These are phyloP conservation scores for Villa cingulata DNA, from an alignment of 2,888 invertebrate species.

Conservation along the genomic window DNA sequence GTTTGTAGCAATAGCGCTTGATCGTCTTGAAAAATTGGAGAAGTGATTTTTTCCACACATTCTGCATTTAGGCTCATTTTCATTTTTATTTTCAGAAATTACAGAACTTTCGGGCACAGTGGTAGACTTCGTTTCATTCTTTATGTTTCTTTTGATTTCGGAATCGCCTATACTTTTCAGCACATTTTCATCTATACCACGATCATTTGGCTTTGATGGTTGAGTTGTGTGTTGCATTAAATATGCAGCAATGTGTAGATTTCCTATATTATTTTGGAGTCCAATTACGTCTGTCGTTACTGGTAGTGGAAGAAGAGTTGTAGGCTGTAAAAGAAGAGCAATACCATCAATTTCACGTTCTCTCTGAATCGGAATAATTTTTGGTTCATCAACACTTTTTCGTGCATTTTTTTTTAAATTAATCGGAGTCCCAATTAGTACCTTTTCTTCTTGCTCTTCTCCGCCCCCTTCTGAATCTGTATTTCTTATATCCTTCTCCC, in stretches of 20 bases:
- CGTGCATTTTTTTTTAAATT: slow-evolving; percentile 28
- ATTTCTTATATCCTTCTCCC: background rate
- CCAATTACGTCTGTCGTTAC: slow-evolving; percentile 33
- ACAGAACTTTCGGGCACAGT: background rate
- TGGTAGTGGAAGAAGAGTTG: slow-evolving; percentile 33
- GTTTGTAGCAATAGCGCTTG: background rate
- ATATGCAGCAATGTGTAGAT: slow-evolving; percentile 33
- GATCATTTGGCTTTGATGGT: slow-evolving; percentile 9
- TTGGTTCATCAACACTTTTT: no score
- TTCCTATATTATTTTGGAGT: slow-evolving; percentile 31
- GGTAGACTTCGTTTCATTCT: background rate
- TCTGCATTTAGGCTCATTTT: slow-evolving; percentile 8
- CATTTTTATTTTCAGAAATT: background rate
- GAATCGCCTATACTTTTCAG: no score
- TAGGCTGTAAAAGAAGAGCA: slow-evolving; percentile 34
- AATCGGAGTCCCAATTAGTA: slow-evolving; percentile 34
- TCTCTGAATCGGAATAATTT: slow-evolving; percentile 14
- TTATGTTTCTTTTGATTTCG: background rate
- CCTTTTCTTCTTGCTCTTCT: slow-evolving; percentile 33
- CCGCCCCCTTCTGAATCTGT: slow-evolving; percentile 9
- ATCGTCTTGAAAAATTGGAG: slow-evolving; percentile 1
- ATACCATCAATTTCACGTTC: slow-evolving; percentile 25
- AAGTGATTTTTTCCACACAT: slow-evolving; percentile 15
- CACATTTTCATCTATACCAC: background rate
- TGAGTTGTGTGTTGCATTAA: slow-evolving; percentile 27